These are phyloP conservation scores for Heliconius hermathena DNA, from an alignment of 1,140 invertebrate species.

Conservation along the genomic window DNA sequence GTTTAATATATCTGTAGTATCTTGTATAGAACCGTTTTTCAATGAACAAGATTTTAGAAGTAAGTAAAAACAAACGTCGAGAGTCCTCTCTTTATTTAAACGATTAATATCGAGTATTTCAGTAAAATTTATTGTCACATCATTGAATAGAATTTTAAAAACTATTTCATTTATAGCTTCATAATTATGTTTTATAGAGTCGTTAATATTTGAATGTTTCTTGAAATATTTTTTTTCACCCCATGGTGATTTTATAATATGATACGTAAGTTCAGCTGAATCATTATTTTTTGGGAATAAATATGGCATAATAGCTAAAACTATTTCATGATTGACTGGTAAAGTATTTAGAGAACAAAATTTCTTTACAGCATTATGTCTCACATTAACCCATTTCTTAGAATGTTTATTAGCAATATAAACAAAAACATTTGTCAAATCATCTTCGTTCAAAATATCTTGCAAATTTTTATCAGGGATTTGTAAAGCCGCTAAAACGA, in stretches of 20 bases:
- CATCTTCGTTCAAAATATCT: slow-evolving; percentile 65
- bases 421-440: slow-evolving; percentile 59
- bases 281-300: slow-evolving; percentile 82
- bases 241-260: slow-evolving; percentile 80
- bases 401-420: slow-evolving; percentile 54
- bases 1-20: slow-evolving; percentile 52
- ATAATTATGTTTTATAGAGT: slow-evolving; percentile 60
- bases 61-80: slow-evolving; percentile 62
- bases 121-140: slow-evolving; percentile 54
- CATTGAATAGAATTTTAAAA: slow-evolving; percentile 62
- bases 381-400: slow-evolving; percentile 69
- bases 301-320: slow-evolving; percentile 82
- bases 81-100: slow-evolving; percentile 58
- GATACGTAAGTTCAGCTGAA: slow-evolving; percentile 74
- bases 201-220: slow-evolving; percentile 48
- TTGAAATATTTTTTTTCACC: slow-evolving; percentile 69
- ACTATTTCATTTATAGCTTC: slow-evolving; percentile 60
- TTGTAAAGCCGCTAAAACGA: slow-evolving; percentile 80
- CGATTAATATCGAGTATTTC: slow-evolving; percentile 56
- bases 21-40: slow-evolving; percentile 52
- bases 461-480: slow-evolving; percentile 68
- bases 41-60: slow-evolving; percentile 65
- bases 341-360: slow-evolving; percentile 67
- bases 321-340: slow-evolving; percentile 64
- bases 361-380: slow-evolving; percentile 66